These are phyloP conservation scores for Batillaria attramentaria DNA, from an alignment of 1,140 invertebrate species.

Conservation along the genomic window DNA sequence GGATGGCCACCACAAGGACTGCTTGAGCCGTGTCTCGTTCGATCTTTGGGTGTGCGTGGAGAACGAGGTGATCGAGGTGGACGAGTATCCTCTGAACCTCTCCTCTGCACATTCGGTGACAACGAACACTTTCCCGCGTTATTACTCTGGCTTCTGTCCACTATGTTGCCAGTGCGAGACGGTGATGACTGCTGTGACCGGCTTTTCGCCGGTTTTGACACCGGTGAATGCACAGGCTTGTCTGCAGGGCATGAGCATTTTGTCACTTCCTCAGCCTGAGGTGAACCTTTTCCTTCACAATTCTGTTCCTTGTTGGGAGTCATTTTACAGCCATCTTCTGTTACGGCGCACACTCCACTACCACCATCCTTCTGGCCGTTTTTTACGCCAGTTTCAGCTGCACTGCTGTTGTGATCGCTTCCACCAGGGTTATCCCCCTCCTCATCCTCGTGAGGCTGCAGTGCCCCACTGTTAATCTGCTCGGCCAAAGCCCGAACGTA, in stretches of 20 bases:
- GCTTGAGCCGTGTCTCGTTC: background rate
- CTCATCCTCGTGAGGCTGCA: conserved; percentile 24
- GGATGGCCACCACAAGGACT: background rate
- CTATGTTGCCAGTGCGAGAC: background rate
- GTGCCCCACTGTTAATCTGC: conserved; percentile 47
- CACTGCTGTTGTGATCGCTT: background rate
- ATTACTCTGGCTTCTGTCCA: background rate
- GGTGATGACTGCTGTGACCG: background rate
- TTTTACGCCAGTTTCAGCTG: conserved; percentile 19
- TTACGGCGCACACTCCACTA: conserved; percentile 6
- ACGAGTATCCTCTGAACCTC: background rate
- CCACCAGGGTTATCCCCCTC: conserved; percentile 13
- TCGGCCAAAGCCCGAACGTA: conserved; percentile 58
- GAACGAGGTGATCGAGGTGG: background rate
- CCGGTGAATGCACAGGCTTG: too few relatives aligned
- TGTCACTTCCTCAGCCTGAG: too few relatives aligned
- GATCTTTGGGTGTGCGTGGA: background rate
- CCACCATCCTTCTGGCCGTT: conserved; percentile 26
- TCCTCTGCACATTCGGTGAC: background rate
- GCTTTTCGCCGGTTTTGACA: too few relatives aligned
- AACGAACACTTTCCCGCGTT: background rate
- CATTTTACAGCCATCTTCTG: too few relatives aligned
- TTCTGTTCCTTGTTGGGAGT: too few relatives aligned
- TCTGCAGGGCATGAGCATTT: too few relatives aligned
- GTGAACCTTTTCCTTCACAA: too few relatives aligned